Conservation (phyloP, 2,888 invertebrate species). For the Keiferia lycopersicella region DNA sequence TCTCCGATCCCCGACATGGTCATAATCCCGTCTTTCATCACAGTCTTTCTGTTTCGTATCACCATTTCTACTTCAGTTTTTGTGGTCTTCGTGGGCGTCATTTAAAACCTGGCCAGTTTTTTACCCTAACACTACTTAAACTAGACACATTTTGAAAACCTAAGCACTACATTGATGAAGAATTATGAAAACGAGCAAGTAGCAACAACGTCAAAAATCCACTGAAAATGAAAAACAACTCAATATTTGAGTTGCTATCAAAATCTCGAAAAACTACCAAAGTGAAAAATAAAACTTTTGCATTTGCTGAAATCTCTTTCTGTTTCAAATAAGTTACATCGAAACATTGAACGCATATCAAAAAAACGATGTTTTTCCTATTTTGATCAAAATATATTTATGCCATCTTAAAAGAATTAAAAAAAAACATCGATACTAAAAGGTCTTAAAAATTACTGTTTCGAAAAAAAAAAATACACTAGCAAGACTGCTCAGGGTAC, state of each 20-base stretch:
- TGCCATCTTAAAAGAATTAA: too few relatives aligned
- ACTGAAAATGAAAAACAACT: constrained; percentile 77
- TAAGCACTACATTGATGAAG: constrained; percentile 73
- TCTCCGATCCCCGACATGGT: constrained; percentile 94
- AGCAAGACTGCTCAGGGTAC: neutral
- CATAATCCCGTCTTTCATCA: constrained; percentile 93
- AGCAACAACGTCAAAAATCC: constrained; percentile 73
- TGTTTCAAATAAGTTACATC: too few relatives aligned
- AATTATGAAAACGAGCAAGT: constrained; percentile 62
- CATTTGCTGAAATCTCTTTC: too few relatives aligned
- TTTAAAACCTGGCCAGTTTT: constrained; percentile 68
- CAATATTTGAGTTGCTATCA: constrained; percentile 58
- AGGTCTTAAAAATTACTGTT: neutral
- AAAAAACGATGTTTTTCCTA: too few relatives aligned
- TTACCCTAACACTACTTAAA: constrained; percentile 70
- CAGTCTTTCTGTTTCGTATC: constrained; percentile 92
- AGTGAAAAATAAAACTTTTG: neutral
- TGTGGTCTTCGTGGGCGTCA: constrained; percentile 89
- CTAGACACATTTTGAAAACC: constrained; percentile 70
- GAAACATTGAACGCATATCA: too few relatives aligned
- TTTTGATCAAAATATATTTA: too few relatives aligned
- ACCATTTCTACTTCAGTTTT: constrained; percentile 94
- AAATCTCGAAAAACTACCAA: neutral
- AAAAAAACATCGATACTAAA: neutral
- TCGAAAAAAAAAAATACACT: neutral